Evolutionary conservation across 1,140 invertebrate species (phyloP), one percentile per base, ranked within the genome.

Genomic region (Oryzaephilus surinamensis): DNA sequence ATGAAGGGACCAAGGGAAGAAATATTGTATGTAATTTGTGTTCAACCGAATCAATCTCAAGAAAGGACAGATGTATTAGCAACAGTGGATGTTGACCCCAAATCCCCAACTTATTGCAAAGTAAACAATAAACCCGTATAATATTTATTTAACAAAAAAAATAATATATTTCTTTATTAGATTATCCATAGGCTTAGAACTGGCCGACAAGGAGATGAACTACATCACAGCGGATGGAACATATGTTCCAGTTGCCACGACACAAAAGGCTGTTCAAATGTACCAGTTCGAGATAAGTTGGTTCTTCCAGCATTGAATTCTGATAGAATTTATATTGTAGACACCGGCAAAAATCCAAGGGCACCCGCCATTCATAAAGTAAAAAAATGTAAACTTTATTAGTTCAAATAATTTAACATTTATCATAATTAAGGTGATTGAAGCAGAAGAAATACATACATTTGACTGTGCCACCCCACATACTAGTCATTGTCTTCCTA

Each of bases 221-320:
- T 98, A 0, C 94, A 98, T 60, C 94, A 97, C 58, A 83, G 78
- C 11, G 94, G 93, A 0, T 97, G 93, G 93, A 97, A 97, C 58
- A 76, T 89, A 6, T 98, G 94, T 59, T 92, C 88, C 45, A 93
- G 89, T 64, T 96, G 91, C 60, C 52, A 63, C 32, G 52, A 60
- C 1, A 57, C 60, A 21, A 46, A 57, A 17, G 53, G 63, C 40
- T 69, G 70, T 27, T 76, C 80, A 45, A 52, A 66, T 0, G 65
- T 69, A 0, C 70, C 76, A 7, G 76, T 74, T 40, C 65, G 91
- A 18, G 74, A 90, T 55, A 76, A 81, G 15, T 57, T 98, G 10
- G 74, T 98, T 6, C 55, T 97, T 16, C 93, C 94, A 0, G 72
- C 76, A 38, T 57, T 98, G 0, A 74, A 79, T 46, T 90, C 85